Evolutionary conservation across 1,140 invertebrate genomes (phyloP).

Genomic region (Lutraria rhynchaena): DNA sequence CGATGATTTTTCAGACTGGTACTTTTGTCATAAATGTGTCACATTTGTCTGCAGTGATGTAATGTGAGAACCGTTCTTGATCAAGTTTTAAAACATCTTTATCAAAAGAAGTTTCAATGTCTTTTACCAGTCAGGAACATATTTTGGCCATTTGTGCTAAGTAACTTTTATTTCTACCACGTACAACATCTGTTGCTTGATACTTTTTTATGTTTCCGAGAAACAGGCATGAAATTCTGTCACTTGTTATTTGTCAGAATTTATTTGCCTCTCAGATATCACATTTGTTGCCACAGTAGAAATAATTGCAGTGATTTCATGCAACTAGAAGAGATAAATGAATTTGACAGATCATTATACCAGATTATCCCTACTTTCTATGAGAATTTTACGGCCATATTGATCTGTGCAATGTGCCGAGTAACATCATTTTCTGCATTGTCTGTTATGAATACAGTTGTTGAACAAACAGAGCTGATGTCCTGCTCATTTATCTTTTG

Average conservation of each 20-base stretch:
- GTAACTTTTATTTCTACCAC: no score
- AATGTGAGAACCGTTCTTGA: conserved; percentile 1
- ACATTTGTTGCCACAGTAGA: conserved; percentile 18
- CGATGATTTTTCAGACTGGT: conserved; percentile 20
- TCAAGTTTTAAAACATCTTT: neutral
- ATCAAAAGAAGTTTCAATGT: no score
- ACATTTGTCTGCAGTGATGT: conserved; percentile 13
- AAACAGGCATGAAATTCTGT: no score
- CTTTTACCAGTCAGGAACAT: no score
- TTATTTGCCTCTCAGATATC: conserved; percentile 8
- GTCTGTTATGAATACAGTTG: conserved; percentile 8
- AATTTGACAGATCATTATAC: conserved; percentile 38
- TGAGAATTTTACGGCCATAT: conserved; percentile 16
- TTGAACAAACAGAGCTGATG: no score
- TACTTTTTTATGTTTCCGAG: no score
- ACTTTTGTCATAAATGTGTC: conserved; percentile 39
- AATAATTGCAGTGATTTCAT: conserved; percentile 48
- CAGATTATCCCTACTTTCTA: conserved; percentile 1
- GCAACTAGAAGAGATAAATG: conserved; percentile 29
- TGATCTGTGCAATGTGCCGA: conserved; percentile 31
- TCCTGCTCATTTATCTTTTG: no score
- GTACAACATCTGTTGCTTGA: no score
- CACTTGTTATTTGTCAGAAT: conserved; percentile 12
- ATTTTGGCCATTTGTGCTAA: no score
- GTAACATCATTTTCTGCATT: conserved; percentile 45